Conservation (phyloP, 2,888 invertebrate species). For the Hypena proboscidalis region DNA sequence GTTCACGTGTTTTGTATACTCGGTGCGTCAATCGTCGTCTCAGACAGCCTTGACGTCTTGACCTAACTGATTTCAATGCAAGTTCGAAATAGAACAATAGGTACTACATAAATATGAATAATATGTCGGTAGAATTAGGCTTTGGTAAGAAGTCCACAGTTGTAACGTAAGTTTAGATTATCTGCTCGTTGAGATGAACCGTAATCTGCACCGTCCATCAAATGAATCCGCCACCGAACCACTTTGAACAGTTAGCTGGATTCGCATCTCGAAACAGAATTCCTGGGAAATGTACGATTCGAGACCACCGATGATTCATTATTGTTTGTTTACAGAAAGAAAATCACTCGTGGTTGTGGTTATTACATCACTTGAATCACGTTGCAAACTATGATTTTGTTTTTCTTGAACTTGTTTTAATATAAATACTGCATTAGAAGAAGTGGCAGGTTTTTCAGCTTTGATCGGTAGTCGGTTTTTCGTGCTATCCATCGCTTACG, state of each 20-base stretch:
- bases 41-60: slow-evolving; percentile 55
- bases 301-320: slow-evolving; percentile 44
- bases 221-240: slow-evolving; percentile 39
- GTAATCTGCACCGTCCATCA: slow-evolving; percentile 43
- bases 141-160: slow-evolving; percentile 21
- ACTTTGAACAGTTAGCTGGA: slow-evolving; percentile 28
- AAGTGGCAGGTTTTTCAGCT: slow-evolving; percentile 16
- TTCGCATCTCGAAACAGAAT: slow-evolving; percentile 36
- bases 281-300: slow-evolving; percentile 41
- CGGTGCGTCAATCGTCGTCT: slow-evolving; percentile 42
- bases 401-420: slow-evolving; percentile 20
- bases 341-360: slow-evolving; percentile 23
- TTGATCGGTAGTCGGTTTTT: slow-evolving; percentile 39
- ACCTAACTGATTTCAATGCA: slow-evolving; percentile 51
- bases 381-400: slow-evolving; percentile 18
- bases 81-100: slow-evolving; percentile 49
- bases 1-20: slow-evolving; percentile 41
- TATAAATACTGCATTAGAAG: slow-evolving; percentile 12
- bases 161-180: slow-evolving; percentile 30
- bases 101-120: slow-evolving; percentile 40
- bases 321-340: slow-evolving; percentile 46
- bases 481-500: slow-evolving; percentile 52
- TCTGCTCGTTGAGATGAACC: slow-evolving; percentile 28
- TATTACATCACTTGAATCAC: slow-evolving; percentile 21
- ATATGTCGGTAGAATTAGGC: slow-evolving; percentile 31